Evolutionary conservation across 2,113 vertebrate genomes (phyloP), one percentile per base, ranked within the genome.

Genomic region (Ammodytes marinus): DNA sequence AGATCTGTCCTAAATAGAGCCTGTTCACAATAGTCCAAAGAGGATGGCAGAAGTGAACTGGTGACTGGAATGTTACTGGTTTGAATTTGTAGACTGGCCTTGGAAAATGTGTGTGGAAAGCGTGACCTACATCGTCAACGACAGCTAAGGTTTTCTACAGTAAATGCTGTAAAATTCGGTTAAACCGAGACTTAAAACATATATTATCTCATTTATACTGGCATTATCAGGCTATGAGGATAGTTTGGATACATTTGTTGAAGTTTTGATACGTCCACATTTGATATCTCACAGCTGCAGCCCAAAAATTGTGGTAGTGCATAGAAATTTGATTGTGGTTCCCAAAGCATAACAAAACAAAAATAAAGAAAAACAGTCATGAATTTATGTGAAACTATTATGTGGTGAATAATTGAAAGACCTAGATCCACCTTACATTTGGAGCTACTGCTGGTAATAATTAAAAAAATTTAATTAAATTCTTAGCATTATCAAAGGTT

Each of bases 1-100:
- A 93, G 92, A 91, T 87, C 77, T 91, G 88, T 69, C 90, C 92
- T 85, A 86, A 90, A 93, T 93, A 79, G 73, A 76, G 74, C 39
- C 59, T 0, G 17, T 75, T 82, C 79, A 91, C 91, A 89, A 82
- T 72, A 17, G 84, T 76, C 74, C 79, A 78, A 67, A 83, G 77
- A 70, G 74, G 60, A 14, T 13, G 69, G 61, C 47, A 42, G 40
- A 71, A 55, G 50, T 19, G 10, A 77, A 58, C 55, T 64, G 27
- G 53, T 77, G 43, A 66, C 42, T 45, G 74, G 77, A 81, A 83
- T 74, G 77, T 63, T 60, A 37, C 69, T 19, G 40, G 17, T 77
- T 78, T 39, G 15, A 82, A 60, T 55, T 15, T 57, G 53, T n/a
- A 43, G 43, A 59, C 4, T 1, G 5, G 39, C 58, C 27, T 72